Evolutionary conservation across 2,888 invertebrate genomes (phyloP).

Genomic region (Andrena marginata): DNA sequence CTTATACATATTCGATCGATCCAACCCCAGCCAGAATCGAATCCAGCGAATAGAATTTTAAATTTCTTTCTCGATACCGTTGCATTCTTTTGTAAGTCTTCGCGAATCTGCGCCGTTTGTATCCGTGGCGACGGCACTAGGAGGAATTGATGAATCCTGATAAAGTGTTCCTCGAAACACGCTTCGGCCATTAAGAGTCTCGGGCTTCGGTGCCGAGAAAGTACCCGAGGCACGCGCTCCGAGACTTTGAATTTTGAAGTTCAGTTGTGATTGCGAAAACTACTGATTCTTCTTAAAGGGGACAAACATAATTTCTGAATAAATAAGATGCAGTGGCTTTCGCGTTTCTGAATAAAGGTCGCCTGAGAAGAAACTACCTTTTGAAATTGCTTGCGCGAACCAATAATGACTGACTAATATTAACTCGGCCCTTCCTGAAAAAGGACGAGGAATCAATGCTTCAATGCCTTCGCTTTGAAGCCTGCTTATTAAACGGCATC

Average conservation of each 20-base stretch:
- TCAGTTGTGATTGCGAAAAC: background rate
- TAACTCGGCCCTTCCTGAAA: background rate
- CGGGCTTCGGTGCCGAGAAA: background rate
- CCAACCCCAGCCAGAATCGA: background rate
- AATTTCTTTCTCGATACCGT: background rate
- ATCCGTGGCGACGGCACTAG: background rate
- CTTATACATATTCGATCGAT: slow-evolving; percentile 1
- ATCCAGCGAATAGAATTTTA: slow-evolving; percentile 9
- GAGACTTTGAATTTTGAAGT: background rate
- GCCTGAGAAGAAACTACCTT: background rate
- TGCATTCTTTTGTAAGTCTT: background rate
- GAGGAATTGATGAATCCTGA: slow-evolving; percentile 1
- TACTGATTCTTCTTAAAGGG: slow-evolving; percentile 16
- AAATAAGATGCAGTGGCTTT: background rate
- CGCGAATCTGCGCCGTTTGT: background rate
- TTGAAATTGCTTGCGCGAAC: background rate
- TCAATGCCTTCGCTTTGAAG: slow-evolving; percentile 16
- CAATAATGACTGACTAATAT: slow-evolving; percentile 17
- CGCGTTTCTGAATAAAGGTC: background rate
- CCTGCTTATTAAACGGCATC: slow-evolving; percentile 36
- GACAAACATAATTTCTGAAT: background rate
- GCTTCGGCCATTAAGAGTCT: slow-evolving; percentile 7
- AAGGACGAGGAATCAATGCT: background rate
- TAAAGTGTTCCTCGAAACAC: slow-evolving; percentile 12
- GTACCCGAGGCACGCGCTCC: background rate